Conservation (phyloP, 1,140 invertebrate genomes). For the Ceratosolen solmsi region DNA sequence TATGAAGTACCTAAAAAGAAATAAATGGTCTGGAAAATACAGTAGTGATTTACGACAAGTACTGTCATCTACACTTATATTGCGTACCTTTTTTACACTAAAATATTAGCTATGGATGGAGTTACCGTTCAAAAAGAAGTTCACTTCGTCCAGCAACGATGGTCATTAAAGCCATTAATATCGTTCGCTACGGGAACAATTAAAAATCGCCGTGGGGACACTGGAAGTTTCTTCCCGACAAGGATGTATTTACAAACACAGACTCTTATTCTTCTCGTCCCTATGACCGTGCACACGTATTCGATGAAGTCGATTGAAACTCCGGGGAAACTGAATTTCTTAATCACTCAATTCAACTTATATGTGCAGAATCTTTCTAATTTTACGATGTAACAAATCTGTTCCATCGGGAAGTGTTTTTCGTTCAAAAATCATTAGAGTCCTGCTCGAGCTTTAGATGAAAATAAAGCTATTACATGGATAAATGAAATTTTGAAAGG, state of each 20-base stretch:
- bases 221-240: background rate
- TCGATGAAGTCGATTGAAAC: background rate
- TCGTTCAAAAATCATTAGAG: too few species aligned
- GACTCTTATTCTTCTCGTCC: background rate
- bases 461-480: too few species aligned
- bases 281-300: background rate
- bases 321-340: background rate
- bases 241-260: background rate
- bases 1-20: conserved; percentile 6
- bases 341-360: background rate
- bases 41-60: background rate
- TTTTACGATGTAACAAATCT: background rate
- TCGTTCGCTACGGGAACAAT: conserved; percentile 6
- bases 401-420: too few species aligned
- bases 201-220: conserved; percentile 1
- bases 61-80: conserved; percentile 9
- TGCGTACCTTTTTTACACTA: background rate
- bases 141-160: background rate
- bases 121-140: conserved; percentile 18
- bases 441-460: too few species aligned
- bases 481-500: too few species aligned
- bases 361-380: background rate
- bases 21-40: background rate
- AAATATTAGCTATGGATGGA: background rate
- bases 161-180: conserved; percentile 17